Evolutionary conservation across 2,113 vertebrate species (phyloP), one percentile per base, ranked within the genome.

Genomic region (Lamprologus speciosus): DNA sequence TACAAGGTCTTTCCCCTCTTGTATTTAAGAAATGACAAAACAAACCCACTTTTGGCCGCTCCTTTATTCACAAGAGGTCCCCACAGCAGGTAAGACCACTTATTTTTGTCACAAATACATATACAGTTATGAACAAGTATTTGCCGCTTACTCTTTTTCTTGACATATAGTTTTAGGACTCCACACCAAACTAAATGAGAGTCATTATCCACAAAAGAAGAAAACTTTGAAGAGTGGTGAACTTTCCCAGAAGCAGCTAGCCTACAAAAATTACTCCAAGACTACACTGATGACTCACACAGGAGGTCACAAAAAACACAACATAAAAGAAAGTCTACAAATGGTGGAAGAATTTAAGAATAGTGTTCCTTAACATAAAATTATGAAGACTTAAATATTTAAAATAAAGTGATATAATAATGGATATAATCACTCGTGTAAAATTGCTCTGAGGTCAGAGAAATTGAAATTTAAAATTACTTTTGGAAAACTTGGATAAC

Each of bases 91-190:
- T 65, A 21, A n/a, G 19, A 13, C 60, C 33, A 65, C 7, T 21
- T 65, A 21, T 65, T 65, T 65, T 65, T 65, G 17, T 65, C 17
- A 65, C 9, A 65, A 12, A 37, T 65, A 21, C 33, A 65, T 37
- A 21, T 65, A 65, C 19, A 65, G 19, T 65, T 37, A 37, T 37
- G 33, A 37, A 65, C 33, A 37, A 37, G 33, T 37, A 37, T 37
- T 21, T 65, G 19, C 19, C 0, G 0, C 60, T 65, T 37, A 21
- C 60, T n/a, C 28, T 16, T 5, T 16, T 55, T 57, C 13, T 57
- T 28, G 33, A 0, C 19, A 65, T 65, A 37, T 37, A 23, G n/a
- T 14, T 14, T 70, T 70, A 40, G 12, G 8, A 42, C 37, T 70
- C 65, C 37, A 70, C n/a, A 42, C n/a, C 13, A 70, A 42, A 70